These are phyloP conservation scores for Pogonocherus hispidulus DNA, from an alignment of 2,888 invertebrate genomes.

Conservation along the genomic window DNA sequence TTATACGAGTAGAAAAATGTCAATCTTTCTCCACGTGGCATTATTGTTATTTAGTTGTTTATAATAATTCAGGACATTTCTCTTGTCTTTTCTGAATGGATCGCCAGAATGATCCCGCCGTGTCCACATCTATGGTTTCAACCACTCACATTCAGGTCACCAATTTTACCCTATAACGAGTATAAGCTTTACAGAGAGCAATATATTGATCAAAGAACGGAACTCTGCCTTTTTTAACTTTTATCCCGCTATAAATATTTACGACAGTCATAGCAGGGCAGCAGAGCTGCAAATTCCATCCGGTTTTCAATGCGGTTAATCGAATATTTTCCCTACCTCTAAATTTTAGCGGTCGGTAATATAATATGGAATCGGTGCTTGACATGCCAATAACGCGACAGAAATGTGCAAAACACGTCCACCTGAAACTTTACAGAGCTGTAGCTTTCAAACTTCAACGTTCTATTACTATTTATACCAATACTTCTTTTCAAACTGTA, in stretches of 20 bases:
- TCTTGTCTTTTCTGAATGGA: too few species aligned
- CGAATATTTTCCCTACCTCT: constrained; percentile 10
- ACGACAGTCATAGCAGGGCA: constrained; percentile 5
- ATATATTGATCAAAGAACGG: not conserved
- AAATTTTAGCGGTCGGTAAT: constrained; percentile 15
- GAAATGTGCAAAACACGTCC: constrained; percentile 18
- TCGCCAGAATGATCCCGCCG: too few species aligned
- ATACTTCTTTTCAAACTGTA: not conserved
- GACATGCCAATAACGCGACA: constrained; percentile 16
- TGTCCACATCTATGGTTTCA: too few species aligned
- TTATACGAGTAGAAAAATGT: too few species aligned
- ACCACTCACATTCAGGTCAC: too few species aligned
- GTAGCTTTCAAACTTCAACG: not conserved
- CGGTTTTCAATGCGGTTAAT: constrained; percentile 15
- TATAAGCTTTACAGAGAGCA: not conserved
- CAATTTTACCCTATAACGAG: too few species aligned
- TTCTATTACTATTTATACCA: constrained; percentile 10
- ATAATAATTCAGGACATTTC: too few species aligned
- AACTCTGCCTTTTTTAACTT: not conserved
- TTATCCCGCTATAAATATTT: constrained; percentile 5
- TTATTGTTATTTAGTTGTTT: too few species aligned
- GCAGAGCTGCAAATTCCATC: constrained; percentile 1
- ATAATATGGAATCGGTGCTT: constrained; percentile 17
- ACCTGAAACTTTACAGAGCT: constrained; percentile 18
- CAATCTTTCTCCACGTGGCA: too few species aligned